phyloP scores from a whole-genome alignment of 2,113 vertebrate genomes.

The Gnathonemus longibarbis region DNA sequence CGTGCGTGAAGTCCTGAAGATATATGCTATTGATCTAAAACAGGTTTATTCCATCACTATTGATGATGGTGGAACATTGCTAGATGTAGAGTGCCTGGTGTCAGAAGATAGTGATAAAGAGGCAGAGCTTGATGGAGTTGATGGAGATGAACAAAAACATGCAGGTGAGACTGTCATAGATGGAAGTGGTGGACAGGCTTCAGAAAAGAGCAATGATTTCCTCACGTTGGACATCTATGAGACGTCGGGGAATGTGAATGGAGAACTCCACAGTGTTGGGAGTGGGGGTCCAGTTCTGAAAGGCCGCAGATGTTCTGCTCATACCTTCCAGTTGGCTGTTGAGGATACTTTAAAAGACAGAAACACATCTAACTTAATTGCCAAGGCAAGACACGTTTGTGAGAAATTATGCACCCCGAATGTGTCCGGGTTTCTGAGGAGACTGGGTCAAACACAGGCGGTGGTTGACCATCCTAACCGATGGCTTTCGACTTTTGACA shows the following conservation, averaged over 20 bases:
- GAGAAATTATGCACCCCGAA: conserved; percentile 18
- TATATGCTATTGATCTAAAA: conserved; percentile 13
- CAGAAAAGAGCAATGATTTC: background rate
- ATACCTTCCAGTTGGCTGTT: conserved; percentile 22
- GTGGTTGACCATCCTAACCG: background rate
- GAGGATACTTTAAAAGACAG: conserved; percentile 20
- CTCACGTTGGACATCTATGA: conserved; percentile 19
- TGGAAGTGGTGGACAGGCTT: background rate
- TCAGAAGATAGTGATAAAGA: background rate
- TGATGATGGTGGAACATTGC: conserved; percentile 3
- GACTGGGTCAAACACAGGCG: conserved; percentile 11
- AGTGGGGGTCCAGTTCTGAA: conserved; percentile 18
- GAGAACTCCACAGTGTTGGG: background rate
- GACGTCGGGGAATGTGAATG: conserved; percentile 10
- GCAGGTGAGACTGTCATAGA: background rate
- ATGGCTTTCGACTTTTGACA: conserved; percentile 24
- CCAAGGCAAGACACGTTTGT: conserved; percentile 10
- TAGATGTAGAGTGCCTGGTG: background rate
- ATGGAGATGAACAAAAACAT: background rate
- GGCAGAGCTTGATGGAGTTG: background rate
- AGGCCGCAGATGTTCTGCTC: conserved; percentile 23
- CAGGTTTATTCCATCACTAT: conserved; percentile 25
- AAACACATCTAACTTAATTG: background rate
- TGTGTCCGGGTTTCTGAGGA: conserved; percentile 15
- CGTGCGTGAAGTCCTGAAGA: conserved; percentile 19